Percentiles rank a stretch among this genome's conserved stretches.
These are phyloP conservation scores for Euphysa ruthae DNA, from an alignment of 30 jellyfish, hydroid and myxozoan genomes.

Conservation along the genomic window DNA sequence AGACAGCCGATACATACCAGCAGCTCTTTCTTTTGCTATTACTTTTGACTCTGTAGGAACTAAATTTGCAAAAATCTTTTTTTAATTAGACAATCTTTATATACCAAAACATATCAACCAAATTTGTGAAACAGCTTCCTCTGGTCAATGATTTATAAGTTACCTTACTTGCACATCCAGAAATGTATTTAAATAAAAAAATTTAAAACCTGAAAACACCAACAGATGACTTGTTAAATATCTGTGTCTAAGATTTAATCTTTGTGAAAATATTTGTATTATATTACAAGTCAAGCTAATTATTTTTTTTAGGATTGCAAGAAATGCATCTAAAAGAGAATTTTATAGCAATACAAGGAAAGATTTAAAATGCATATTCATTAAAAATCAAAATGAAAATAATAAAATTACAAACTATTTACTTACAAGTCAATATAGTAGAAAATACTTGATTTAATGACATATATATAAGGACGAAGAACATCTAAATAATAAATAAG, in stretches of 20 bases:
- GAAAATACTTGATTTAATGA: constrained; percentile 32
- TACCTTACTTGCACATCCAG: too few relatives aligned
- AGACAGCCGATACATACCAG: constrained; percentile 74
- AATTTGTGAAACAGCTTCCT: too few relatives aligned
- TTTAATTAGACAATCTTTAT: too few relatives aligned
- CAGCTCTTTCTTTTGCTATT: constrained; percentile 55
- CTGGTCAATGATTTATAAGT: too few relatives aligned
- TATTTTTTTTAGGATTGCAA: too few relatives aligned
- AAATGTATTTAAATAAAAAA: not conserved
- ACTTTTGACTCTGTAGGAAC: constrained; percentile 53
- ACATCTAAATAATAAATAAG: too few relatives aligned
- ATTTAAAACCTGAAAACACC: not conserved
- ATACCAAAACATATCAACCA: too few relatives aligned
- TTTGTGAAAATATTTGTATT: too few relatives aligned
- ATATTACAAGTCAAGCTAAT: too few relatives aligned
- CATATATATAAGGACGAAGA: constrained; percentile 29
- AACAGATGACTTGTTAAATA: not conserved
- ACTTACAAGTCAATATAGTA: constrained; percentile 42
- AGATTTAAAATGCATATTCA: not conserved
- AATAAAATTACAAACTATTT: not conserved
- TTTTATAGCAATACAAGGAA: too few relatives aligned
- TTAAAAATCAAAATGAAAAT: not conserved
- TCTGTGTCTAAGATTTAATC: not conserved
- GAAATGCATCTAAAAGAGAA: too few relatives aligned
- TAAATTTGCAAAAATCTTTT: too few relatives aligned